Conservation (phyloP, 2,113 vertebrate species). For the Ammodytes marinus region DNA sequence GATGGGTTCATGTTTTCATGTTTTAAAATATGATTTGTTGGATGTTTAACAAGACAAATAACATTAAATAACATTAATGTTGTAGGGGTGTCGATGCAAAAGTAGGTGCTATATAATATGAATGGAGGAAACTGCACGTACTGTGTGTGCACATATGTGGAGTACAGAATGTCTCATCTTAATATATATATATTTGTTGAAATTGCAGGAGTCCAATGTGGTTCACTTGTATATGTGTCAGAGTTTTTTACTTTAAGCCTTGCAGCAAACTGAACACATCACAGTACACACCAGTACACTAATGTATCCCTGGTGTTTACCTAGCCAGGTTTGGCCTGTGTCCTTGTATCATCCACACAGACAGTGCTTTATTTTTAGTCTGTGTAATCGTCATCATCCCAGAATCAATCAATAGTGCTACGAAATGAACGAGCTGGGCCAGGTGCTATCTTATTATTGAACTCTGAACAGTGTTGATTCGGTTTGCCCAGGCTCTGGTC, state of each 20-base stretch:
- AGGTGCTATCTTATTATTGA: slow-evolving; percentile 63
- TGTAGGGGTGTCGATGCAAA: too few species aligned
- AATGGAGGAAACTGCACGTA: too few species aligned
- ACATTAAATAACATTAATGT: neutral
- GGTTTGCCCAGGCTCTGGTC: slow-evolving; percentile 49
- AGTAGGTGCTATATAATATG: too few species aligned
- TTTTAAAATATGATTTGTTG: neutral
- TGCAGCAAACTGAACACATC: slow-evolving; percentile 32
- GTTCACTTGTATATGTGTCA: slow-evolving; percentile 11
- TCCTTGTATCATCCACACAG: slow-evolving; percentile 47
- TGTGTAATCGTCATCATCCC: slow-evolving; percentile 60
- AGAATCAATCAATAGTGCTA: slow-evolving; percentile 70
- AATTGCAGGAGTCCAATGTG: slow-evolving; percentile 11
- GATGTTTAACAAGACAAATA: neutral
- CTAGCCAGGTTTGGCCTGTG: slow-evolving; percentile 34
- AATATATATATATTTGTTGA: too few species aligned
- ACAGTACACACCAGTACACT: slow-evolving; percentile 24
- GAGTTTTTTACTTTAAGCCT: slow-evolving; percentile 12
- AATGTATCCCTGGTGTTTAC: slow-evolving; percentile 53
- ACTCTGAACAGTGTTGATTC: slow-evolving; percentile 55
- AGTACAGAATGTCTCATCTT: neutral
- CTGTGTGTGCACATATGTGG: neutral
- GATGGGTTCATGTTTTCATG: neutral
- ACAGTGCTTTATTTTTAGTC: slow-evolving; percentile 43
- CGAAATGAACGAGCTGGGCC: slow-evolving; percentile 50